These are phyloP conservation scores for Morone chrysops DNA, from an alignment of 2,113 vertebrate species.

Conservation along the genomic window DNA sequence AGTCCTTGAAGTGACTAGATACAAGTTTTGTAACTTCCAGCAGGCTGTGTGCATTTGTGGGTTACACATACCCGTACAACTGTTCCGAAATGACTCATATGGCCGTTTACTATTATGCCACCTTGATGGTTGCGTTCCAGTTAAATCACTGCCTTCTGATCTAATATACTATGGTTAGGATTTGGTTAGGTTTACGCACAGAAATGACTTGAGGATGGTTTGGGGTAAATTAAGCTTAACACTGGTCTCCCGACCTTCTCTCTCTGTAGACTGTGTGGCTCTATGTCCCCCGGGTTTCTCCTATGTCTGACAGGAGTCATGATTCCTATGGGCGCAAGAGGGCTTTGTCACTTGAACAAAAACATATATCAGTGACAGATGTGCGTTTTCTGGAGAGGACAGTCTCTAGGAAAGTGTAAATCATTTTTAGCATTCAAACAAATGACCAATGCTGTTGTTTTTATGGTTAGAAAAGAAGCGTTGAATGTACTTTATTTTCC, in stretches of 20 bases:
- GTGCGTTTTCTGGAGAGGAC: background rate
- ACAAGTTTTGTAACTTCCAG: background rate
- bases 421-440: background rate
- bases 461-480: background rate
- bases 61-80: background rate
- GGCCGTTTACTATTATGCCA: no score
- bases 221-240: background rate
- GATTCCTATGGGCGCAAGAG: background rate
- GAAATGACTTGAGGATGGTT: background rate
- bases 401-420: background rate
- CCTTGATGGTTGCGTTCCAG: background rate
- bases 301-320: background rate
- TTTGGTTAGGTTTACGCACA: background rate
- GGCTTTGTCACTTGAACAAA: background rate
- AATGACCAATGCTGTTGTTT: background rate
- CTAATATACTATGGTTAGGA: background rate
- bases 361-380: background rate
- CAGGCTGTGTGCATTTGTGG: background rate
- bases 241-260: background rate
- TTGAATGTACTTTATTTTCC: background rate
- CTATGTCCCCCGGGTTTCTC: background rate
- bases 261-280: background rate
- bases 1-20: background rate
- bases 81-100: slow-evolving; percentile 8
- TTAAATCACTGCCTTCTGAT: background rate